Conservation (phyloP, 2,113 vertebrate species). For the Gobius niger region DNA sequence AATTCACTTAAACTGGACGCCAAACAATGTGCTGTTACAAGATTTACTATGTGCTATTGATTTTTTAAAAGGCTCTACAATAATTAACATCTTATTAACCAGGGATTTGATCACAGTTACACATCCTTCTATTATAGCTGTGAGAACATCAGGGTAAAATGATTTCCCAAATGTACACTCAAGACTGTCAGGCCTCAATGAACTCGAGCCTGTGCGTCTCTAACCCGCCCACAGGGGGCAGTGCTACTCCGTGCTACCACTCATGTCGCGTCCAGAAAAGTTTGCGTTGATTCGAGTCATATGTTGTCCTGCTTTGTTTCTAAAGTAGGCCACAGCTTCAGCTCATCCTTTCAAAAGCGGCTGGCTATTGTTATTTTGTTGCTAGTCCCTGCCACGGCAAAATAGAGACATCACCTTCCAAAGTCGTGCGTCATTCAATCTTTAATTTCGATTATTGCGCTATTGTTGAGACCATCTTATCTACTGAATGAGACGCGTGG, state of each 20-base stretch:
- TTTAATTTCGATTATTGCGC: conserved; percentile 1
- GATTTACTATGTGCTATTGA: no score
- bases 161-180: no score
- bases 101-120: no score
- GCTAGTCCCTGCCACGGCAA: not conserved
- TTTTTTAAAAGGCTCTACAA: no score
- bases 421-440: not conserved
- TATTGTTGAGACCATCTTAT: conserved; percentile 8
- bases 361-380: not conserved
- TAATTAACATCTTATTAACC: no score
- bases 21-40: no score
- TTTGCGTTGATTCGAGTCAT: not conserved
- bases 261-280: not conserved
- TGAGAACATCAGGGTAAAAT: no score
- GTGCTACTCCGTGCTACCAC: conserved; percentile 11
- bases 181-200: no score
- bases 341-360: no score
- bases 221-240: conserved; percentile 33
- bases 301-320: not conserved
- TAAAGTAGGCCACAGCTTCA: no score
- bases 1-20: no score
- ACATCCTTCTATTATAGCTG: no score
- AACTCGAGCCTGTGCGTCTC: not conserved
- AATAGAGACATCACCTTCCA: not conserved
- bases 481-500: conserved; percentile 11